phyloP scores from a whole-genome alignment of 2,113 vertebrate genomes.

The Anolis carolinensis region DNA sequence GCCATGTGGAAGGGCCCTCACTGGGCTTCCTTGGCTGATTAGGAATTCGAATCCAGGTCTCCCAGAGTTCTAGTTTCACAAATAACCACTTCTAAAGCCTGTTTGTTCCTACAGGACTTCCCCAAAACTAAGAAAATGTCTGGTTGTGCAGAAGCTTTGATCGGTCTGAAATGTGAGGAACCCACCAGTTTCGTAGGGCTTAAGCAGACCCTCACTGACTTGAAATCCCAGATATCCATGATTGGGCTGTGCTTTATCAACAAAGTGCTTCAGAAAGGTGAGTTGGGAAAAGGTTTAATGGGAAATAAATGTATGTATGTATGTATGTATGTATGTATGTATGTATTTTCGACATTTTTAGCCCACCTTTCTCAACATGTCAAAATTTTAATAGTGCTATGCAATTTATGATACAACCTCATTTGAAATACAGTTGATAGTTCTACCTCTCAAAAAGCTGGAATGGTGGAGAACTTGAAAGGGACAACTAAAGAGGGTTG shows the following conservation, averaged over 20 bases:
- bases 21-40: no score
- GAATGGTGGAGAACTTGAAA: neutral
- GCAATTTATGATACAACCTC: neutral
- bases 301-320: no score
- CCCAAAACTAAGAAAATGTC: conserved; percentile 37
- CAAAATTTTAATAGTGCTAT: neutral
- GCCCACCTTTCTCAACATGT: no score
- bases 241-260: conserved; percentile 39
- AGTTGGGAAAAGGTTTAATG: conserved; percentile 10
- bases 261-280: conserved; percentile 55
- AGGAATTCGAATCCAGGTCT: no score
- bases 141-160: conserved; percentile 12
- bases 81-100: neutral
- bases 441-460: neutral
- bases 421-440: neutral
- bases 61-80: no score
- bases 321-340: no score
- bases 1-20: no score
- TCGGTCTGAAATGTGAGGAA: conserved; percentile 32
- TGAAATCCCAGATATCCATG: conserved; percentile 33
- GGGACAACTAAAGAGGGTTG: neutral
- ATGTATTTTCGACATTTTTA: no score
- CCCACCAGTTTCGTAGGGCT: conserved; percentile 41
- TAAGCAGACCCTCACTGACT: conserved; percentile 19
- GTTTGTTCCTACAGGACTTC: conserved; percentile 28